Conservation (phyloP, 2,797 vertebrate species). For the Darevskia nairensis region DNA sequence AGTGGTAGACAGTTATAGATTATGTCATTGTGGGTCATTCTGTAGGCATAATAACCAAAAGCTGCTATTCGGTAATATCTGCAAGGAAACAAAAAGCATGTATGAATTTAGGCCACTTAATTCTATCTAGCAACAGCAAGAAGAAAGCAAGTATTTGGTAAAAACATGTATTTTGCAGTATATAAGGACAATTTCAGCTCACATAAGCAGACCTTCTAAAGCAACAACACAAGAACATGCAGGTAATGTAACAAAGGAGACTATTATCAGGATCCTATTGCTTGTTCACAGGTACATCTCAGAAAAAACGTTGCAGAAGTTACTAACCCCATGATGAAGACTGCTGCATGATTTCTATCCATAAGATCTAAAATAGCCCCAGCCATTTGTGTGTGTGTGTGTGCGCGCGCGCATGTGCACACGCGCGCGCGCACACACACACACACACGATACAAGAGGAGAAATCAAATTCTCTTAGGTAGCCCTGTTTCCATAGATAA, state of each 20-base stretch:
- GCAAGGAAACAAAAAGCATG: neutral
- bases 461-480: neutral
- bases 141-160: rapidly evolving
- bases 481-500: neutral
- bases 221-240: neutral
- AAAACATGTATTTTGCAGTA: no score
- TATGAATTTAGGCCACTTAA: rapidly evolving
- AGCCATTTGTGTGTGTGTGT: no score
- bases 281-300: neutral
- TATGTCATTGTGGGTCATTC: slow-evolving; percentile 82
- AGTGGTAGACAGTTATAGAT: slow-evolving; percentile 92
- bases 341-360: neutral
- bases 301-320: neutral
- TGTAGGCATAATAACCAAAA: slow-evolving; percentile 88
- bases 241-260: no score
- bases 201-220: neutral
- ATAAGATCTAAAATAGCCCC: no score
- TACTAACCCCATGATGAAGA: neutral
- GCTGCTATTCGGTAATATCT: slow-evolving; percentile 94
- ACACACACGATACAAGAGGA: neutral
- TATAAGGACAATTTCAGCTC: neutral
- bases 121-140: rapidly evolving
- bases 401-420: no score
- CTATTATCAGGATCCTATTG: neutral
- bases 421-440: no score